A percentile compares a stretch with the other conserved stretches of the same genome.
phyloP scores from a whole-genome alignment of 2,113 vertebrate genomes.

The Ctenomys sociabilis region DNA sequence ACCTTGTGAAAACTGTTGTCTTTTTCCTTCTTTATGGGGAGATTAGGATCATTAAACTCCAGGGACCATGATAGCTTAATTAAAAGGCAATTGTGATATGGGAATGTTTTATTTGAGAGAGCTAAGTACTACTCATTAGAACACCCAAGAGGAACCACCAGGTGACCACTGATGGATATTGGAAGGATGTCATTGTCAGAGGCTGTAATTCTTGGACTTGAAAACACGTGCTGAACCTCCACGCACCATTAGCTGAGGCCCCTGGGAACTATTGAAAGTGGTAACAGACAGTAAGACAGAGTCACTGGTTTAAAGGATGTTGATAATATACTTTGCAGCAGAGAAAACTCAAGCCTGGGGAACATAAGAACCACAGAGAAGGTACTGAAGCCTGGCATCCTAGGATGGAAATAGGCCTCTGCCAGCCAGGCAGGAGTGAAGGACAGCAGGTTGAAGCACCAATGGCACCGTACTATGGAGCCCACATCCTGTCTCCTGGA shows the following conservation, averaged over 20 bases:
- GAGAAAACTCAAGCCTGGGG: background rate
- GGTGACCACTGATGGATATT: background rate
- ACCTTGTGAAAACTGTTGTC: background rate
- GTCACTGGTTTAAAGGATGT: background rate
- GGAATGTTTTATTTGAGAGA: slow-evolving; percentile 53
- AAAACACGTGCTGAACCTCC: background rate
- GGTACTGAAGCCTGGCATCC: no score
- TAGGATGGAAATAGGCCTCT: background rate
- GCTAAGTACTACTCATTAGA: slow-evolving; percentile 30
- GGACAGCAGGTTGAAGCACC: no score
- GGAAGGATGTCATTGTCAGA: background rate
- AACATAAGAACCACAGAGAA: accelerated
- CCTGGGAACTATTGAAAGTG: background rate
- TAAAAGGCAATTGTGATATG: slow-evolving; percentile 55
- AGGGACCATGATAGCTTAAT: slow-evolving; percentile 58
- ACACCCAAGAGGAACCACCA: background rate
- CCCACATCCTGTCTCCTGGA: accelerated
- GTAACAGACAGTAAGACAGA: background rate
- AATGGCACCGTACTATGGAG: accelerated
- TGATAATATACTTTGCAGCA: background rate
- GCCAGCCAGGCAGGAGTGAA: background rate
- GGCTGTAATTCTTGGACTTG: slow-evolving; percentile 43
- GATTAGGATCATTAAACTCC: slow-evolving; percentile 58
- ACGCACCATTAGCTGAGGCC: background rate
- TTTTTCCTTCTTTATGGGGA: slow-evolving; percentile 35